A percentile compares a stretch with the other conserved stretches of the same genome.
phyloP scores from a whole-genome alignment of 2,113 vertebrate genomes.

The Cygnus buccinator region DNA sequence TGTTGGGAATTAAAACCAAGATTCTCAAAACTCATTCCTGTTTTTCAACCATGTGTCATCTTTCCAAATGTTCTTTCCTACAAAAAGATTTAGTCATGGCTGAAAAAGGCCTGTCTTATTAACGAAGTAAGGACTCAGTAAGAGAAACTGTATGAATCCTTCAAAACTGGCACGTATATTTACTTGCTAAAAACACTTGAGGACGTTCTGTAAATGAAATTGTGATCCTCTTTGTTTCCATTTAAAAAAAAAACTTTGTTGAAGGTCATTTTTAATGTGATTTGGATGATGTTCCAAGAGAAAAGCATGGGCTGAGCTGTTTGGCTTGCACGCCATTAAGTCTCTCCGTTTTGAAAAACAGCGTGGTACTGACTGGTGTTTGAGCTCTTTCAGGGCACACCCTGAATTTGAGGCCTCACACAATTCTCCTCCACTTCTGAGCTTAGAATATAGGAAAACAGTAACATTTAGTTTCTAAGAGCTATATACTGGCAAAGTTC shows the following conservation, averaged over 20 bases:
- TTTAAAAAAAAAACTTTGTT: not conserved
- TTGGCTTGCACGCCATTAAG: not conserved
- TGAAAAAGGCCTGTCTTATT: not conserved
- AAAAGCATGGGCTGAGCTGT: not conserved
- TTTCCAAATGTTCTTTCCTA: not conserved
- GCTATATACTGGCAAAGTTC: not conserved
- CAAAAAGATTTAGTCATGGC: conserved; percentile 16
- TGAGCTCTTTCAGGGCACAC: not conserved
- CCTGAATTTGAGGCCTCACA: not conserved
- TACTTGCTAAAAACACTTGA: conserved; percentile 18
- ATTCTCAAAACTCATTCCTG: conserved; percentile 14
- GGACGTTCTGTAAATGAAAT: conserved; percentile 18
- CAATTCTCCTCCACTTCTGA: not conserved
- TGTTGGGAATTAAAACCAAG: conserved; percentile 28
- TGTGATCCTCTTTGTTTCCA: not conserved
- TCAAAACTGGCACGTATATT: not conserved
- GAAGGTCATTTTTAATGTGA: conserved; percentile 5
- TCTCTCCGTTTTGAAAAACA: not conserved
- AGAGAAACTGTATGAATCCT: not conserved
- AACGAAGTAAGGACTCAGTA: not conserved
- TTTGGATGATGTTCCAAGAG: not conserved
- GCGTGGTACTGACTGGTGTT: not conserved
- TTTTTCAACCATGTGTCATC: conserved; percentile 20
- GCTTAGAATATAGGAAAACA: not conserved
- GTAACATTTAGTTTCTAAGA: not conserved